Evolutionary conservation across 2,113 vertebrate species (phyloP).

Genomic region (Numida meleagris): DNA sequence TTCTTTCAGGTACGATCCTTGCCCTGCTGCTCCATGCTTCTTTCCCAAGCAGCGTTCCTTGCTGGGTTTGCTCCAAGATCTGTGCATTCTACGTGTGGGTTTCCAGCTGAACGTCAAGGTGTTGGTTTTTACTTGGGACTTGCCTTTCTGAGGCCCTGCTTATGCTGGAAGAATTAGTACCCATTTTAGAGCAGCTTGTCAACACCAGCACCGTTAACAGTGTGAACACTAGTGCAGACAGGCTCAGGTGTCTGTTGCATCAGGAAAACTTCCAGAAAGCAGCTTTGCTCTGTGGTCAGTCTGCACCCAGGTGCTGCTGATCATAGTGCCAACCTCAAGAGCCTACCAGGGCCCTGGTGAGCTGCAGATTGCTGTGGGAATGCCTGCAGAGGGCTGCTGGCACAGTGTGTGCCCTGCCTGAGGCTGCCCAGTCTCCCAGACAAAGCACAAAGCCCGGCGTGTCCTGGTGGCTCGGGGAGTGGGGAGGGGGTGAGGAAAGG

Average conservation of each 20-base stretch:
- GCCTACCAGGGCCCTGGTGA: fast-evolving
- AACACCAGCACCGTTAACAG: background rate
- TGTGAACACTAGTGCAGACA: background rate
- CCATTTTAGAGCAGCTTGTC: background rate
- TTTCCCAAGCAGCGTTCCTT: background rate
- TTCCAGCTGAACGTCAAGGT: background rate
- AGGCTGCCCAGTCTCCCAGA: background rate
- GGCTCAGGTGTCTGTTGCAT: background rate
- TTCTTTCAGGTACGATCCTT: fast-evolving
- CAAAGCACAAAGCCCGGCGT: fast-evolving
- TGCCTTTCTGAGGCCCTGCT: background rate
- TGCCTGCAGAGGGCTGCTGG: background rate
- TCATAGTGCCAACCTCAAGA: background rate
- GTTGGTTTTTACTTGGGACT: background rate
- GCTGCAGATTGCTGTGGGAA: background rate
- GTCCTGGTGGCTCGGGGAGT: background rate
- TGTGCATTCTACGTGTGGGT: background rate
- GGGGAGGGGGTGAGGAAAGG: background rate
- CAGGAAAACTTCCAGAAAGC: background rate
- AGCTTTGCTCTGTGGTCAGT: background rate
- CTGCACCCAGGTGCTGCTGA: background rate
- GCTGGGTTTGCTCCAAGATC: background rate
- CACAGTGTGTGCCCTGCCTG: background rate
- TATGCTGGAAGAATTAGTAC: background rate
- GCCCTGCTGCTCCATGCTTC: background rate